Percentiles rank a stretch among this genome's conserved stretches.
phyloP scores from a whole-genome alignment of 2,797 vertebrate genomes.

The Epinephelus malabaricus region DNA sequence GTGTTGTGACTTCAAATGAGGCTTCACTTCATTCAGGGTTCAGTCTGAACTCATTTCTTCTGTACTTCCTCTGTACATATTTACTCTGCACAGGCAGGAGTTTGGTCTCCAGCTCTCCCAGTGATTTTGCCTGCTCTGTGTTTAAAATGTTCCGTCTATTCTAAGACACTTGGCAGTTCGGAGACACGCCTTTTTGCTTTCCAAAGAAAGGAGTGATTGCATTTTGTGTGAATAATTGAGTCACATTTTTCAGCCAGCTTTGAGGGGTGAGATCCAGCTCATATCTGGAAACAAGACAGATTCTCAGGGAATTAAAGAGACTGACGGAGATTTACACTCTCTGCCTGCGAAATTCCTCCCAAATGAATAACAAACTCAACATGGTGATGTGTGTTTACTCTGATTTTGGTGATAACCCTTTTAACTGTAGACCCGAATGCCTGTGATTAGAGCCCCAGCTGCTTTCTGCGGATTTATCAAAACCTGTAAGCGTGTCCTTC shows the following conservation, averaged over 20 bases:
- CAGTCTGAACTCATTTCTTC: conserved; percentile 21
- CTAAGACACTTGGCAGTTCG: conserved; percentile 24
- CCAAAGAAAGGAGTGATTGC: neutral
- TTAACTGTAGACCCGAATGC: neutral
- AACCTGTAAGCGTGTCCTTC: neutral
- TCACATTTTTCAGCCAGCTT: conserved; percentile 29
- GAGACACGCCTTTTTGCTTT: neutral
- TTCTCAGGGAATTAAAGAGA: neutral
- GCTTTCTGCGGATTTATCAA: conserved; percentile 2
- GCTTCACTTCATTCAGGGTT: conserved; percentile 7
- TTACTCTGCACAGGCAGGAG: conserved; percentile 14
- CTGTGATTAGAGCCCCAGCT: conserved; percentile 1
- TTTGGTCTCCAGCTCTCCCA: conserved; percentile 1
- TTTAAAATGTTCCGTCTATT: conserved; percentile 13
- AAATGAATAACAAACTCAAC: neutral
- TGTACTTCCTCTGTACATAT: conserved; percentile 9
- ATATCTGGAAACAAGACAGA: conserved; percentile 28
- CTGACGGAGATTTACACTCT: neutral
- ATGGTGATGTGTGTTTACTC: neutral
- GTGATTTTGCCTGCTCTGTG: conserved; percentile 1
- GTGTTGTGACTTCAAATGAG: conserved; percentile 16
- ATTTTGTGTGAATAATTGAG: conserved; percentile 15
- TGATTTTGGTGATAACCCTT: neutral
- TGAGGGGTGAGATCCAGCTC: conserved; percentile 8
- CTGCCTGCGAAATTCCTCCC: neutral